A percentile compares a stretch with the other conserved stretches of the same genome.
These are phyloP conservation scores for Bufo gargarizans DNA, from an alignment of 2,113 vertebrate genomes.

Conservation along the genomic window DNA sequence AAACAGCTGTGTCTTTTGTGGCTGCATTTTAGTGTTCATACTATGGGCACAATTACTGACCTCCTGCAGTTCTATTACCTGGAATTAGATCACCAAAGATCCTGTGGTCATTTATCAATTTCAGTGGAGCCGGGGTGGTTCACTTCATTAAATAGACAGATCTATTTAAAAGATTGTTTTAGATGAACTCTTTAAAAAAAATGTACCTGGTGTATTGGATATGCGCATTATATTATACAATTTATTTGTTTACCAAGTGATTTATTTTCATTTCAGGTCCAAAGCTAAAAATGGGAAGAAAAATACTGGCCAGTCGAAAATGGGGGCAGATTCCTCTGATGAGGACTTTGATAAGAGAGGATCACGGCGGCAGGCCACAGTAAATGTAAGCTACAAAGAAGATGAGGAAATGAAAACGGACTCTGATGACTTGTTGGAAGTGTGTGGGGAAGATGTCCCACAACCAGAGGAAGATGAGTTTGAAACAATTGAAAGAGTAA, in stretches of 20 bases:
- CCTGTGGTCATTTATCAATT: no score
- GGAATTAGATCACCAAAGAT: no score
- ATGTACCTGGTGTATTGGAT: background rate
- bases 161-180: no score
- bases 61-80: no score
- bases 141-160: no score
- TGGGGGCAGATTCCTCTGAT: conserved; percentile 81
- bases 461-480: conserved; percentile 96
- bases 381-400: conserved; percentile 97
- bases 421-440: conserved; percentile 94
- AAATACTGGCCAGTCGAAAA: conserved; percentile 81
- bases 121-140: no score
- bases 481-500: conserved; percentile 95
- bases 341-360: conserved; percentile 87
- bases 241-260: background rate
- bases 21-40: no score
- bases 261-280: conserved; percentile 71
- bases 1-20: no score
- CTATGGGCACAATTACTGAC: no score
- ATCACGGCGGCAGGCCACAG: conserved; percentile 92
- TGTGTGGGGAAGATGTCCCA: conserved; percentile 93
- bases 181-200: no score
- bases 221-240: background rate
- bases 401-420: conserved; percentile 96
- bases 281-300: conserved; percentile 91